These are phyloP conservation scores for Catostylus mosaicus DNA, from an alignment of 30 jellyfish, hydroid and myxozoan genomes.

Conservation along the genomic window DNA sequence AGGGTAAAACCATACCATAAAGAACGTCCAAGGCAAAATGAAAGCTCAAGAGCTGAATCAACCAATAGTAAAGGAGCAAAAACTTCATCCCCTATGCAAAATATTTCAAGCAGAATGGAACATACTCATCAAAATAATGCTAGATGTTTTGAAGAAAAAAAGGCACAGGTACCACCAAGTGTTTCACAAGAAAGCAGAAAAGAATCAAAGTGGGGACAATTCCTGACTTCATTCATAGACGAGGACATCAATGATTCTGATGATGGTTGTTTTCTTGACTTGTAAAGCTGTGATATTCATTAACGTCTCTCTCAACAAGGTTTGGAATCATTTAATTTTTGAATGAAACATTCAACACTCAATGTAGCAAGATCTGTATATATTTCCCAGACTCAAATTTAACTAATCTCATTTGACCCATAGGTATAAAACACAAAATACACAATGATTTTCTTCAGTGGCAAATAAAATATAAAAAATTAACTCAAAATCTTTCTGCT, in stretches of 20 bases:
- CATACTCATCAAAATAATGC: neutral
- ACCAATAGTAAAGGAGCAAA: neutral
- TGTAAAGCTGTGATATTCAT: too few relatives aligned
- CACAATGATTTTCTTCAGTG: too few relatives aligned
- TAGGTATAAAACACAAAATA: too few relatives aligned
- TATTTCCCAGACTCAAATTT: too few relatives aligned
- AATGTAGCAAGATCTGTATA: too few relatives aligned
- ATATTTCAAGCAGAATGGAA: neutral
- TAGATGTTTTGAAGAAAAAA: neutral
- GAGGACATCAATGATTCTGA: neutral
- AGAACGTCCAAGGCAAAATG: neutral
- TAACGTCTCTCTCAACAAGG: too few relatives aligned
- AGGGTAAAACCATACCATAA: neutral
- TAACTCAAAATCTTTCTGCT: neutral
- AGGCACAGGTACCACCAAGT: neutral
- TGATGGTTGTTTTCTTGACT: too few relatives aligned
- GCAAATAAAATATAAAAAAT: too few relatives aligned
- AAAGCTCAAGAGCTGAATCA: neutral
- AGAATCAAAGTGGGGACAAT: slow-evolving; percentile 11
- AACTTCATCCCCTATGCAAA: neutral
- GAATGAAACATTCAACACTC: too few relatives aligned
- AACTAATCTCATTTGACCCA: too few relatives aligned
- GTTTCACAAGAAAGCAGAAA: neutral
- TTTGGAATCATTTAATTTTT: too few relatives aligned
- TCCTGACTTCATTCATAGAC: neutral